These are phyloP conservation scores for Sapayoa aenigma DNA, from an alignment of 2,113 vertebrate genomes.

Conservation along the genomic window DNA sequence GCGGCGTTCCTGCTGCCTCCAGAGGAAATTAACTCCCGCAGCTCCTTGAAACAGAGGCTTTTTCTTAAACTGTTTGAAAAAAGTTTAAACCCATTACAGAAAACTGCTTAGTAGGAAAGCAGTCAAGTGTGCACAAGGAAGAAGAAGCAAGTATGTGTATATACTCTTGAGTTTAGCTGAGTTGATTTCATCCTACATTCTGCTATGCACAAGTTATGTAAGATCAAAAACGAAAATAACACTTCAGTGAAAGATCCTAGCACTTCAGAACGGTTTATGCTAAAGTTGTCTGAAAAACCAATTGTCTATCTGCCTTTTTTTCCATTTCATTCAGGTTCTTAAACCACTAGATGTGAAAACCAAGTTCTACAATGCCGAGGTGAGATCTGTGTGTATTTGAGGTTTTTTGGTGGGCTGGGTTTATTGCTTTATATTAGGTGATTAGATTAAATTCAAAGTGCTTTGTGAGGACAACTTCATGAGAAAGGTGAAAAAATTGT, in stretches of 20 bases:
- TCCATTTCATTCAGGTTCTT: slow-evolving; percentile 85
- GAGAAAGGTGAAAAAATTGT: neutral
- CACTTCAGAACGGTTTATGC: neutral
- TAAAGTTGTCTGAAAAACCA: slow-evolving; percentile 50
- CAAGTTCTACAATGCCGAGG: slow-evolving; percentile 99
- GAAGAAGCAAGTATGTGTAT: neutral
- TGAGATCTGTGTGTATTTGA: slow-evolving; percentile 25
- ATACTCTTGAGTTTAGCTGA: neutral
- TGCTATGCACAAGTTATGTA: neutral
- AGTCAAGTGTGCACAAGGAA: neutral
- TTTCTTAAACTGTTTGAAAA: too few species aligned
- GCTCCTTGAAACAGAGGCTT: too few species aligned
- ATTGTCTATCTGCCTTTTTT: slow-evolving; percentile 76
- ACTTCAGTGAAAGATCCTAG: neutral
- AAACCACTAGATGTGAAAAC: slow-evolving; percentile 99
- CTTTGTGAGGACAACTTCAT: neutral
- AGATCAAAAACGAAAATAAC: neutral
- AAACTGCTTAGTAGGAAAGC: neutral
- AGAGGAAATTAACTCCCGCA: too few species aligned
- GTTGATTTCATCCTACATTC: neutral
- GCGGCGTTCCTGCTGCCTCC: too few species aligned
- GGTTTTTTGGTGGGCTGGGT: neutral
- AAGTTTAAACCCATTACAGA: too few species aligned
- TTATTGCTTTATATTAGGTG: neutral
- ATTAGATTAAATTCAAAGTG: neutral